Percentiles rank a stretch among this genome's conserved stretches.
Evolutionary conservation across 2,888 invertebrate genomes (phyloP).

Genomic region (Scaptomyza tumidula): DNA sequence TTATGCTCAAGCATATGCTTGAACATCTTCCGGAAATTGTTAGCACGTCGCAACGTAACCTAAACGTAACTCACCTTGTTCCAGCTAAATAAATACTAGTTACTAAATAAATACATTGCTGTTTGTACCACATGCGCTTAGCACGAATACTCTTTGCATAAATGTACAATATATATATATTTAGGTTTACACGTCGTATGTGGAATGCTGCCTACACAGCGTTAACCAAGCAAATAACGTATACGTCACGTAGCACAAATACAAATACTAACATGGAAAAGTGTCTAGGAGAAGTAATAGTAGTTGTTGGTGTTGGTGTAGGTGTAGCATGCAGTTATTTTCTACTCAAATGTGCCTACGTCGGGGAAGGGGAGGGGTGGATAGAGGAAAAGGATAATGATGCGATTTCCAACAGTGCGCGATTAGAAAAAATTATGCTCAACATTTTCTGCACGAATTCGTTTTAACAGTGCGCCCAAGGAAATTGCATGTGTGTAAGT

Average conservation of each 20-base stretch:
- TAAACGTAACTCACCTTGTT: constrained; percentile 1
- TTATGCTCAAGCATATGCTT: background rate
- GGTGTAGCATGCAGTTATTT: constrained; percentile 27
- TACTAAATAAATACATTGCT: constrained; percentile 50
- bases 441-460: constrained; percentile 78
- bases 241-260: constrained; percentile 78
- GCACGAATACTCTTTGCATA: constrained; percentile 32
- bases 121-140: constrained; percentile 42
- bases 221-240: constrained; percentile 63
- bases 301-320: background rate
- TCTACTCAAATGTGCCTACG: constrained; percentile 19
- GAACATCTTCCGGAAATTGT: background rate
- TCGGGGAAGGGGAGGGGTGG: no score
- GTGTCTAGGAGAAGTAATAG: background rate
- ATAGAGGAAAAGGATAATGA: constrained; percentile 38
- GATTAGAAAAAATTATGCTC: constrained; percentile 78
- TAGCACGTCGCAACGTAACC: background rate
- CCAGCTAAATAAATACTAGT: constrained; percentile 45
- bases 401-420: constrained; percentile 58
- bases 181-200: constrained; percentile 55
- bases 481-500: constrained; percentile 46
- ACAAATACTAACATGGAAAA: constrained; percentile 55
- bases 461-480: constrained; percentile 50
- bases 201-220: constrained; percentile 45
- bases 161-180: constrained; percentile 24